Evolutionary conservation across 2,113 vertebrate genomes (phyloP).

Genomic region (Cromileptes altivelis): DNA sequence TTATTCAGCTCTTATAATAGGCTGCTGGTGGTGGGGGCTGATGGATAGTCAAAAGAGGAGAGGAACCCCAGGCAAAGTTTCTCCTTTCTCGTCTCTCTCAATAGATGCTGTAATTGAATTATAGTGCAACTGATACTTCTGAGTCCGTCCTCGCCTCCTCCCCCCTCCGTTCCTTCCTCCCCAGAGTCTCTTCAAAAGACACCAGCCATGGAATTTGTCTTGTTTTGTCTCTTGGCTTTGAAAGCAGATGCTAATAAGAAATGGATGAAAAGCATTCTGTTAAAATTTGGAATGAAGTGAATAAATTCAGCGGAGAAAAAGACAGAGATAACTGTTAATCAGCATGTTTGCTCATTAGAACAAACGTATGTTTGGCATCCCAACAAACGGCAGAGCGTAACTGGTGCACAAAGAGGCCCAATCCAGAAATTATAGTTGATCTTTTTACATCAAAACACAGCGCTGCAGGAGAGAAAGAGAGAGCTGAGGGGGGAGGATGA

Average conservation of each 20-base stretch:
- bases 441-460: conserved; percentile 43
- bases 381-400: conserved; percentile 57
- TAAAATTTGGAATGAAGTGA: conserved; percentile 42
- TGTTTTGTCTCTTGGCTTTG: conserved; percentile 57
- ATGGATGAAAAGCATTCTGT: conserved; percentile 32
- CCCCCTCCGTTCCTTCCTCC: neutral
- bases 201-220: conserved; percentile 57
- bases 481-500: conserved; percentile 12
- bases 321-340: conserved; percentile 34
- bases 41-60: conserved; percentile 45
- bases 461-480: conserved; percentile 17
- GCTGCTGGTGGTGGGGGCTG: conserved; percentile 48
- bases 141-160: conserved; percentile 13
- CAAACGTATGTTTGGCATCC: conserved; percentile 51
- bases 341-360: conserved; percentile 36
- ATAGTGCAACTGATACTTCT: conserved; percentile 70
- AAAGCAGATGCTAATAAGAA: conserved; percentile 53
- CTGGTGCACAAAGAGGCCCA: conserved; percentile 21
- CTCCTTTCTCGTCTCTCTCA: conserved; percentile 57
- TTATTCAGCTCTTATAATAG: conserved; percentile 46
- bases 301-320: neutral
- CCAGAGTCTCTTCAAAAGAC: conserved; percentile 47
- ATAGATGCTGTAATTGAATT: conserved; percentile 71
- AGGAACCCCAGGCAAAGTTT: conserved; percentile 66
- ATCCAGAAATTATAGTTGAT: conserved; percentile 46